Evolutionary conservation across 2,888 invertebrate genomes (phyloP).

Genomic region (Meloe dianella): DNA sequence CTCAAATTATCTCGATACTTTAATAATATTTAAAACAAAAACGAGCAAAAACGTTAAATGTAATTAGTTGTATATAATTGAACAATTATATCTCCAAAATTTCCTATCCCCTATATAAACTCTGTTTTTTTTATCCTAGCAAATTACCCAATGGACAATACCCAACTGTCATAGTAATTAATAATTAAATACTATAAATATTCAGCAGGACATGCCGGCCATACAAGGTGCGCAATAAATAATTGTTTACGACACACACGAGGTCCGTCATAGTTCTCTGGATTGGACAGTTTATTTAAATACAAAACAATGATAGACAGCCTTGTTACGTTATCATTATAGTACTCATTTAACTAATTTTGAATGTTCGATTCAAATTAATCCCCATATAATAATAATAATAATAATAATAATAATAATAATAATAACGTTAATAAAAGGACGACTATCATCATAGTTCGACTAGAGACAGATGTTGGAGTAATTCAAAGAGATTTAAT

Average conservation of each 20-base stretch:
- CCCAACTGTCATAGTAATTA: conserved; percentile 45
- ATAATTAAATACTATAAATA: conserved; percentile 55
- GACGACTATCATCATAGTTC: background rate
- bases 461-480: conserved; percentile 29
- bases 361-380: background rate
- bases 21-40: background rate
- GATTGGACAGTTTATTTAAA: conserved; percentile 54
- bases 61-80: background rate
- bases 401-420: background rate
- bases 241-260: conserved; percentile 53
- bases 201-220: conserved; percentile 34
- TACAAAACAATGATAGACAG: conserved; percentile 50
- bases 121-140: background rate
- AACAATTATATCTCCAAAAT: no score
- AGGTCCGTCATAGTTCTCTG: conserved; percentile 46
- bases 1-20: background rate
- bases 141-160: conserved; percentile 19
- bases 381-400: no score
- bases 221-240: conserved; percentile 55
- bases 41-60: background rate
- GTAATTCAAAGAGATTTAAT: conserved; percentile 24
- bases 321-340: conserved; percentile 42
- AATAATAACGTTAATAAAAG: background rate
- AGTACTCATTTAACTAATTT: conserved; percentile 15
- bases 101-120: background rate